phyloP scores from a whole-genome alignment of 2,113 vertebrate genomes.

The Isichthys henryi region DNA sequence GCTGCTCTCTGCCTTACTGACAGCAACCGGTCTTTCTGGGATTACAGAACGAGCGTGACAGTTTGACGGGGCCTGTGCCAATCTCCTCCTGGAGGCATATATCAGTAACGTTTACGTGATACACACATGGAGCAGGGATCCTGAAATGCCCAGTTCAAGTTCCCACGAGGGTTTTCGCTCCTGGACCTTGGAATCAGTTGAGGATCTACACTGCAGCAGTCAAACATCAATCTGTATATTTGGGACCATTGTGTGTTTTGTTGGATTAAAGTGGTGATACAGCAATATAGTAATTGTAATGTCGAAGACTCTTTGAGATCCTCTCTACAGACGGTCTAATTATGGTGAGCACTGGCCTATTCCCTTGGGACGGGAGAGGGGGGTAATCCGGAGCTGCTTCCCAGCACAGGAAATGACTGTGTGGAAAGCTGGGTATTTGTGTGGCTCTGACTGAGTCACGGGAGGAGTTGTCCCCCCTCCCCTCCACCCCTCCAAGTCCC shows the following conservation, averaged over 20 bases:
- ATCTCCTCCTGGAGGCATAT: background rate
- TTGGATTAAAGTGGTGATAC: background rate
- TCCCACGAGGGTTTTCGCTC: background rate
- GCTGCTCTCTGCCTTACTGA: background rate
- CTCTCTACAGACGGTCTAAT: background rate
- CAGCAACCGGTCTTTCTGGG: slow-evolving; percentile 2
- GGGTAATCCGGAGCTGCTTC: background rate
- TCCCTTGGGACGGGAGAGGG: background rate
- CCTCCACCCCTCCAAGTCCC: background rate
- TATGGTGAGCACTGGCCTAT: background rate
- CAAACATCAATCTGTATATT: background rate
- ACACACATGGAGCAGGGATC: background rate
- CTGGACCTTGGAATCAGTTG: background rate
- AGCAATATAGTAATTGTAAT: background rate
- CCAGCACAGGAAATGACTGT: slow-evolving; percentile 8
- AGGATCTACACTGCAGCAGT: background rate
- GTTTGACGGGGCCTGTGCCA: background rate
- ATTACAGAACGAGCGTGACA: background rate
- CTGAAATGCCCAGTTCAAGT: background rate
- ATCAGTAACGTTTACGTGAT: background rate
- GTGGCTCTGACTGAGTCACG: slow-evolving; percentile 3
- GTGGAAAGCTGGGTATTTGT: slow-evolving; percentile 8
- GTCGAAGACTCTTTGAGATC: background rate
- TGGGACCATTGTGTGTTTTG: background rate
- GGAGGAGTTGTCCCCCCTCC: background rate